Evolutionary conservation across 2,888 invertebrate species (phyloP).

Genomic region (Thereva nobilitata): DNA sequence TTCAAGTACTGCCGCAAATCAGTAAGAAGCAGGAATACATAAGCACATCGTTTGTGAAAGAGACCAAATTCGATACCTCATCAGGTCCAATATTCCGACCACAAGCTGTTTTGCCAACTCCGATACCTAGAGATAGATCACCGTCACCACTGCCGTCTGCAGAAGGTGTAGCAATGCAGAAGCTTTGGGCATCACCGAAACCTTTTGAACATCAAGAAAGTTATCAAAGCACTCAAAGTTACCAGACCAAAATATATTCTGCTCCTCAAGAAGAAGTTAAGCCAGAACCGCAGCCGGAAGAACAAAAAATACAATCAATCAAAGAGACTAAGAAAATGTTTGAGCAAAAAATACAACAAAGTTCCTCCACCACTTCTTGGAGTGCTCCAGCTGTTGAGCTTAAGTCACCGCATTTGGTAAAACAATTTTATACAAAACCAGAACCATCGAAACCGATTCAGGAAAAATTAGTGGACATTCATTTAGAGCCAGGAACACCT

Average conservation of each 20-base stretch:
- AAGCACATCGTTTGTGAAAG: constrained; percentile 47
- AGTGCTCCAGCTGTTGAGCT: constrained; percentile 53
- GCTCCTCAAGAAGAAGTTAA: constrained; percentile 36
- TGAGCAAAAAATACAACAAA: constrained; percentile 46
- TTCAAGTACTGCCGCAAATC: constrained; percentile 59
- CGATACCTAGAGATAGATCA: constrained; percentile 52
- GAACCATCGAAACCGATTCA: constrained; percentile 51
- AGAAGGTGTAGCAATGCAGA: constrained; percentile 70
- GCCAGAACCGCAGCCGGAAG: constrained; percentile 44
- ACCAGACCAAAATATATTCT: constrained; percentile 41
- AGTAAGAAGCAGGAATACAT: constrained; percentile 42
- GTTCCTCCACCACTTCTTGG: constrained; percentile 43
- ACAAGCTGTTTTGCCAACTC: constrained; percentile 51
- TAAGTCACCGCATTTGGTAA: constrained; percentile 61
- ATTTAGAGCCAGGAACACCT: constrained; percentile 69
- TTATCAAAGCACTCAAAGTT: constrained; percentile 44
- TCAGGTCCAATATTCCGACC: constrained; percentile 57
- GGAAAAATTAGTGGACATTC: constrained; percentile 60
- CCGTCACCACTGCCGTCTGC: constrained; percentile 65
- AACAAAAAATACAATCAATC: constrained; percentile 46
- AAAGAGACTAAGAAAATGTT: constrained; percentile 50
- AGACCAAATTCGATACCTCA: constrained; percentile 50
- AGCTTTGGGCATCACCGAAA: constrained; percentile 63
- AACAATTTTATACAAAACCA: constrained; percentile 52
- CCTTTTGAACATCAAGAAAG: constrained; percentile 48